Evolutionary conservation across 2,888 invertebrate genomes (phyloP), one percentile per base, ranked within the genome.

Genomic region (Luperina nickerlii): DNA sequence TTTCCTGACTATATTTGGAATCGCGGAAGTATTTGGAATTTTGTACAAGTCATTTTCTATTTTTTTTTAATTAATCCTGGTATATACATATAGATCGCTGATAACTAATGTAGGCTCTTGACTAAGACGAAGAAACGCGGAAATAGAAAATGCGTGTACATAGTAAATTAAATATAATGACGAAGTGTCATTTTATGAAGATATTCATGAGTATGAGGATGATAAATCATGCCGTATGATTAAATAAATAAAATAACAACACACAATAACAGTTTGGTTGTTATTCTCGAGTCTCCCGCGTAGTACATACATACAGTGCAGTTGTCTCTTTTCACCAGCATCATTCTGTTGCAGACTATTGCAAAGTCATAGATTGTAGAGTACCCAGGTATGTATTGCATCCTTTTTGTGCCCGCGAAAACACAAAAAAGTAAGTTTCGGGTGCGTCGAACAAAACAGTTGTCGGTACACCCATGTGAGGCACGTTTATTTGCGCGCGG

Each of bases 401-500:
- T 65, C 70, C 27, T 77, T 54, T 45, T 74, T 74, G 72, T 76
- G 69, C 77, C 74, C 32, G 48, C 9, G 27, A 83, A 86, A 82
- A 78, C 71, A 79, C 66, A 67, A 79, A 81, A 75, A 76, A 78
- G 67, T 78, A 67, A 86, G 82, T 84, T 85, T 88, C 83, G 90
- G 87, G 81, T 87, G 88, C 87, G 90, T 90, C 83, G 88, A 91
- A 90, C 87, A 90, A 90, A 92, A 91, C 91, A 91, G 90, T 90
- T 90, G 91, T 89, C 91, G 90, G 91, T 92, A 93, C 92, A 94
- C 93, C 93, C 93, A 93, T 92, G 91, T 92, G 94, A 94, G 94
- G 93, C 93, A 90, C 94, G 93, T 92, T 93, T 95, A 93, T 94
- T 94, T 94, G 94, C 92, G 93, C 92, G 92, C 92, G 88, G 90